Evolutionary conservation across 2,113 vertebrate species (phyloP), one percentile per base, ranked within the genome.

Genomic region (Cardinalis cardinalis): DNA sequence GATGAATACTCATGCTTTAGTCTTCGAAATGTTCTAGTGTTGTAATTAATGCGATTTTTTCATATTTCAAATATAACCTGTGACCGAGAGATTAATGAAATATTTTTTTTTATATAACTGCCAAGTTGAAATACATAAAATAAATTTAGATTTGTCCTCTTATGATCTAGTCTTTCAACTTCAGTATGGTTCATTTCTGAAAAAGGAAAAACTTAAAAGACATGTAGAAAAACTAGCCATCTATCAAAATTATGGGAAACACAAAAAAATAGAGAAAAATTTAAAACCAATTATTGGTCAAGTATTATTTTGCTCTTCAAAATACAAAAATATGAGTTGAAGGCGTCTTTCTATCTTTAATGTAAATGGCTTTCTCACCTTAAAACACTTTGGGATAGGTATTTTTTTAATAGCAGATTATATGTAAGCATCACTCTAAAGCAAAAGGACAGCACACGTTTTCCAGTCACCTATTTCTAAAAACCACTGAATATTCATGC

Each of bases 81-180:
- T 63, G 51, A 59, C 46, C 21, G 31, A 80, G 23, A 92, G 34
- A 73, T 43, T 55, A 89, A 43, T 76, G 14, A 84, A 84, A 78
- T 48, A 1, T 17, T 17, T 29, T 6, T 6, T 49, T n/a, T n/a
- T n/a, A n/a, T n/a, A n/a, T 48, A 84, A 71, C 12, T 64, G 9
- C 10, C 28, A 75, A 72, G 9, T 56, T n/a, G 12, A 31, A 60
- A 68, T 41, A 34, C 9, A 31, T 34, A 31, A 26, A 31, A 84
- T 60, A 55, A 68, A 88, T 81, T 61, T 66, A 36, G 21, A 60
- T 88, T 90, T 85, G 9, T 49, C 29, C 10, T 56, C 32, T 91
- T 91, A 69, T 40, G 52, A 84, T 87, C 44, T 69, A 63, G n/a
- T 53, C 75, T 92, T 88, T 92, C 90, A 92, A 92, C 44, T 92